Percentiles rank a stretch among this genome's conserved stretches.
Evolutionary conservation across 2,113 vertebrate genomes (phyloP).

Genomic region (Brachypteracias leptosomus): DNA sequence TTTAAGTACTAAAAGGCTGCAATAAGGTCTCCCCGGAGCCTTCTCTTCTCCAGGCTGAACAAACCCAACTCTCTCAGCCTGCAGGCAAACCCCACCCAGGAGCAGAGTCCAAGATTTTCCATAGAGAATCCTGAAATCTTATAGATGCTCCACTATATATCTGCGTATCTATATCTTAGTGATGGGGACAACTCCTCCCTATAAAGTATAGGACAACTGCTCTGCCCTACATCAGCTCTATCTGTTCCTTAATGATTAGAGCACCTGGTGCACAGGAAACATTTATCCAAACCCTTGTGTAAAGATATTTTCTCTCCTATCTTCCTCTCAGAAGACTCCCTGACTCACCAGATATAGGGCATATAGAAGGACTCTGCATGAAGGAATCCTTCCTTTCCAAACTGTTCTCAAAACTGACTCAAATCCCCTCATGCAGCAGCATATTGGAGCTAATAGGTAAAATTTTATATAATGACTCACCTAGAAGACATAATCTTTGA

Average conservation of each 20-base stretch:
- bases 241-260: not conserved
- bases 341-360: rapidly evolving
- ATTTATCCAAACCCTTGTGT: not conserved
- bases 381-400: not conserved
- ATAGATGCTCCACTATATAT: not conserved
- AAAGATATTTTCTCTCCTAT: not conserved
- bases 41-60: not conserved
- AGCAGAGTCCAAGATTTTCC: not conserved
- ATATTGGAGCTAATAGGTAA: not conserved
- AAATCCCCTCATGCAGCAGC: rapidly evolving
- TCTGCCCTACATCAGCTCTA: not conserved
- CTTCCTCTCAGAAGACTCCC: not conserved
- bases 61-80: not conserved
- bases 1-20: not conserved
- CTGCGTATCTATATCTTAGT: not conserved
- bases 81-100: not conserved
- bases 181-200: not conserved
- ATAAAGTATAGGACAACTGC: not conserved
- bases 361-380: not conserved
- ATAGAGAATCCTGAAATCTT: not conserved
- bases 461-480: not conserved
- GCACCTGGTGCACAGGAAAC: not conserved
- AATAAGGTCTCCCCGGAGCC: too few species aligned
- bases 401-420: not conserved
- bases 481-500: not conserved